Conservation (phyloP, 2,113 vertebrate species). For the Pseudolaguvia tuberculata region DNA sequence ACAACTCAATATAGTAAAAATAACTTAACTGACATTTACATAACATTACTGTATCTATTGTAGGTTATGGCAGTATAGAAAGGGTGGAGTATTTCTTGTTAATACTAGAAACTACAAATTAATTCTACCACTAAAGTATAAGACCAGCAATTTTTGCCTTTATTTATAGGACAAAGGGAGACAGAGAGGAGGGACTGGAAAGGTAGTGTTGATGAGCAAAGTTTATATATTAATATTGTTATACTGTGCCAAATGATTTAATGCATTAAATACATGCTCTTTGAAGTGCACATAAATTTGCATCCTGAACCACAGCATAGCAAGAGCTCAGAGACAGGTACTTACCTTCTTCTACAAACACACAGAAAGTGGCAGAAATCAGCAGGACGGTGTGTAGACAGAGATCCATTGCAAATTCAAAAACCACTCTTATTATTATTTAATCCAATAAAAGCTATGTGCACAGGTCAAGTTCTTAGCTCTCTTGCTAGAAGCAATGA, state of each 20-base stretch:
- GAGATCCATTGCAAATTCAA: constrained; percentile 50
- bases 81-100: not conserved
- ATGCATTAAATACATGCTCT: not conserved
- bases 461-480: constrained; percentile 12
- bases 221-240: not conserved
- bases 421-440: not conserved
- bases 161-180: too few species aligned
- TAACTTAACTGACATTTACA: not conserved
- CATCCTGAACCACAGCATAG: not conserved
- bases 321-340: not conserved
- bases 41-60: not conserved
- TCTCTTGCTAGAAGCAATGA: constrained; percentile 29
- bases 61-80: not conserved
- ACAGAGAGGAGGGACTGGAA: too few species aligned
- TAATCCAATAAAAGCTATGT: constrained; percentile 12
- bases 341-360: constrained; percentile 63
- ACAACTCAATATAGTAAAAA: not conserved
- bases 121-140: too few species aligned
- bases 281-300: not conserved
- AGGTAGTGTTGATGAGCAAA: too few species aligned
- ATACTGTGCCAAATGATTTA: not conserved
- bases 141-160: too few species aligned
- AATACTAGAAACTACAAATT: too few species aligned
- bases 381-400: constrained; percentile 45
- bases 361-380: constrained; percentile 48